Evolutionary conservation across 92 coral and sea anemone genomes (phyloP), one percentile per base, ranked within the genome.

Genomic region (Actinostola sp.): DNA sequence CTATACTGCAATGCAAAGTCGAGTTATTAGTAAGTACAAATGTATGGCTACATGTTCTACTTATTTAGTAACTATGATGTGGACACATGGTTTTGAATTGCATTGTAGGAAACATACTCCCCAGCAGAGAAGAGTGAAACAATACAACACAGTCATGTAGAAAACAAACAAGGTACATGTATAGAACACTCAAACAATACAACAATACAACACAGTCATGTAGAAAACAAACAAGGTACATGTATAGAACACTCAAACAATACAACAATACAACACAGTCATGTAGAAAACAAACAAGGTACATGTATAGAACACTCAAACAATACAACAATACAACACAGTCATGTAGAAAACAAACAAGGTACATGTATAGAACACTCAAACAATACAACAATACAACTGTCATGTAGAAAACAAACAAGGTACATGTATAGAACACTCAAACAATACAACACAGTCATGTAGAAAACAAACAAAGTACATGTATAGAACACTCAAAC

Each of bases 81-180:
- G 15, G 46, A 8, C 15, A 41, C 46, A 41, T 15, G 54, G 6
- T 50, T 26, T 38, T 60, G 2, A 42, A 64, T 52, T 25, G 33
- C 7, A 31, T 19, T 51, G 17, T 50, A 90, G 97, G 97, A 91
- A 78, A 65, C 64, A 0, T 91, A 83, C 63, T 61, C 68, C 33
- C 82, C 92, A 21, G 0, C 63, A 10, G 29, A 73, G 31, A 85
- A 70, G 53, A 60, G 66, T 71, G 92, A 91, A 34, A 57, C 92
- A 23, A 11, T 78, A 54, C 67, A 39, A 44, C n/a, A n/a, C n/a
- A 16, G 68, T 16, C 34, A 42, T 70, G 26, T 55, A 53, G 63
- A 13, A 30, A 58, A 8, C 9, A 66, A 20, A 25, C 61, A 82
- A 67, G 87, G 82, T 81, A 53, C 61, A 59, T 20, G 19, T 59